Conservation (phyloP, 1,140 invertebrate species). For the Bombus turneri region DNA sequence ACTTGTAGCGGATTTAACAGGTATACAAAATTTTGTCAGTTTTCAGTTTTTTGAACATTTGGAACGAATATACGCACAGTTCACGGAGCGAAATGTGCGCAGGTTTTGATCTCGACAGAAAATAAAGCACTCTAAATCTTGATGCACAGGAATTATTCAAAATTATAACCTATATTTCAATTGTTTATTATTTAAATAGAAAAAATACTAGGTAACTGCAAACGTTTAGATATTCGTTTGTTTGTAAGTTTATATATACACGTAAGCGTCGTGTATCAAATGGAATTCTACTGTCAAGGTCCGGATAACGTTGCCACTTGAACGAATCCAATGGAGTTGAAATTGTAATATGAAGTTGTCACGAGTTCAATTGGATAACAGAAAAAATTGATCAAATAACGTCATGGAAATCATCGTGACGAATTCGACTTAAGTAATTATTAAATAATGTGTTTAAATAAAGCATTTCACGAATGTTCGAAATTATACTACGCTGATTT, state of each 20-base stretch:
- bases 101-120: background rate
- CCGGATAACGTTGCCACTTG: background rate
- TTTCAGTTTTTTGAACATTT: background rate
- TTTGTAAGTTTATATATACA: too few species aligned
- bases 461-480: too few species aligned
- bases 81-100: background rate
- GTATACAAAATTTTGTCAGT: background rate
- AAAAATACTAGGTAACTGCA: background rate
- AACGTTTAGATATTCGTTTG: background rate
- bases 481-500: background rate
- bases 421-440: background rate
- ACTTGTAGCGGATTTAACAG: background rate
- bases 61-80: background rate
- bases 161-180: background rate
- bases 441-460: background rate
- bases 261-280: background rate
- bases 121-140: background rate
- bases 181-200: background rate
- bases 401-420: background rate
- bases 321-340: background rate
- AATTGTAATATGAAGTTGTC: background rate
- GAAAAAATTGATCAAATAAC: background rate
- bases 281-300: background rate
- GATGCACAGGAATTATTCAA: background rate
- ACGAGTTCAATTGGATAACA: background rate